These are phyloP conservation scores for Astyanax mexicanus DNA, from an alignment of 2,797 vertebrate species.

Conservation along the genomic window DNA sequence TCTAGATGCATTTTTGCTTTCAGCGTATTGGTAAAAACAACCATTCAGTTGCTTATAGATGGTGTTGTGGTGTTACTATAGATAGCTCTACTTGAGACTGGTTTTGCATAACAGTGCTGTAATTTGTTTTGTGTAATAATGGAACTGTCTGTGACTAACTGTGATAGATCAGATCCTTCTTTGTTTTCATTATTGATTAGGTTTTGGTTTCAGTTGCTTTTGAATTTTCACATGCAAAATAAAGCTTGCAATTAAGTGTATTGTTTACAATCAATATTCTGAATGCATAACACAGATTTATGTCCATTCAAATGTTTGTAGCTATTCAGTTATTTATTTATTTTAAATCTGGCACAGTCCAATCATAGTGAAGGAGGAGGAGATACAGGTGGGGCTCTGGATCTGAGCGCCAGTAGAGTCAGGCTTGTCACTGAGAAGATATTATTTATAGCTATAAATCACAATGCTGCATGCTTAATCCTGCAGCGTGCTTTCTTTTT, in stretches of 20 bases:
- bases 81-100: neutral
- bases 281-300: neutral
- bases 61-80: neutral
- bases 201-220: neutral
- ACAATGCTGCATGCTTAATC: conserved; percentile 48
- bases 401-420: conserved; percentile 6
- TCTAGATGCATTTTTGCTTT: neutral
- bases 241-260: neutral
- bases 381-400: neutral
- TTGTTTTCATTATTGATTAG: neutral
- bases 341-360: neutral
- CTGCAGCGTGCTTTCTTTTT: conserved; percentile 38
- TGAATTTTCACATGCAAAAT: neutral
- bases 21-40: neutral
- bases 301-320: neutral
- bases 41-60: too few species aligned
- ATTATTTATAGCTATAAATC: conserved; percentile 53
- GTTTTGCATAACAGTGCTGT: neutral
- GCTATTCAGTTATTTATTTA: neutral
- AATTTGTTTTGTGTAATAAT: too few species aligned
- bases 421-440: conserved; percentile 26
- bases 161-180: neutral
- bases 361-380: conserved; percentile 42
- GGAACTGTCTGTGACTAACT: neutral
- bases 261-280: neutral